Base-by-base conservation (phyloP, 1,140 invertebrate genomes). In the Rhopalosiphum padi region DNA sequence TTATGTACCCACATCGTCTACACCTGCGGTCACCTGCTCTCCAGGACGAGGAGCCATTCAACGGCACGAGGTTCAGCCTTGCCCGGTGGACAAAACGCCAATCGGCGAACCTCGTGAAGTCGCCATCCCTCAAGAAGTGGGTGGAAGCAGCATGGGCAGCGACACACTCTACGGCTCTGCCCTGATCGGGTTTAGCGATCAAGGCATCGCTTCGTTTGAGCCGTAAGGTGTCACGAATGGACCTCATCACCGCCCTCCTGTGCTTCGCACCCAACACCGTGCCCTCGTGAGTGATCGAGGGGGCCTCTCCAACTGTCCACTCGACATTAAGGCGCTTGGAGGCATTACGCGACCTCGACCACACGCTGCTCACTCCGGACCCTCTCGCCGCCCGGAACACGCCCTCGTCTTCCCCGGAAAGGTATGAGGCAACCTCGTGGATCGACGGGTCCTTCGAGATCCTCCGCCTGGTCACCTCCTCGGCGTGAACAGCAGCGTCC, bases 141-240 rank as follows among this genome's bases (percentile, higher is more conserved):
- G 21, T 22, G 6, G 37, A 83, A 1, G 22, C 35, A 2, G 35
- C 2, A 1, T 83, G 82, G 2, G 82, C 82, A 3, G 82, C 82
- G 0, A 43, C 82, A 7, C 82, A 85, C 22, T 85, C 82, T 0
- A 85, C 8, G 21, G 22, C 82, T 43, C 37, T 23, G 11, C 82
- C 82, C 11, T 85, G 82, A 25, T 85, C 37, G 0, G 82, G 22
- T 1, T 85, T 85, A 0, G 1, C 22, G 2, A 43, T 85, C 2
- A 77, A 30, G 9, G 18, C 22, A 0, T 35, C 15, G 11, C 30
- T 82, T 35, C 68, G 30, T 41, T 85, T 23, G 22, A 41, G 6
- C 37, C 37, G 6, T 1, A 41, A 7, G 0, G 82, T 43, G 2
- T 85, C 8, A 0, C 82, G 22, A 0, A 85, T 23, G 0, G 22